Evolutionary conservation across 2,888 invertebrate species (phyloP), one percentile per base, ranked within the genome.

Genomic region (Ischnura elegans): DNA sequence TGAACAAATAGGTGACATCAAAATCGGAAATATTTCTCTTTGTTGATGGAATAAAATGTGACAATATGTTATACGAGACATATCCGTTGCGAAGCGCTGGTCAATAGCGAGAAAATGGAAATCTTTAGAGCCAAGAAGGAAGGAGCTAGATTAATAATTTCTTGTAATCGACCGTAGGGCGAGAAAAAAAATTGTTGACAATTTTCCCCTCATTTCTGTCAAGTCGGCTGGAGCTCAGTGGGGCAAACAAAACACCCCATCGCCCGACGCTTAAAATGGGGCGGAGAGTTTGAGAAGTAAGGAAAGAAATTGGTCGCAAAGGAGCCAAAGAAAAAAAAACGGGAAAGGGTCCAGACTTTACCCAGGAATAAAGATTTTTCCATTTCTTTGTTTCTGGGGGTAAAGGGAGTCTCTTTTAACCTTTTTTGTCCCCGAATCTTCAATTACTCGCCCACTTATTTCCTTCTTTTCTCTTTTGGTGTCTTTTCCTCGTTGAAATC

Each of bases 241-340:
- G 86, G 19, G 45, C 86, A 45, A 45, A 86, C 25, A n/a, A 45
- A 86, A 86, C 43, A 43, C 43, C 86, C 86, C 46, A 86, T 45
- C 86, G 25, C 86, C n/a, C 86, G 86, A 46, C 86, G 46, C 86
- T 85, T 85, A n/a, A 43, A 85, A 51, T 19, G 10, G 25, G 43
- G 43, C 85, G 43, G 85, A n/a, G 42, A 21, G 46, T 43, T 21
- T 10, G 46, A 25, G 45, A 25, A 43, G 4, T 43, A 86, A 19
- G 86, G 46, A 46, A 46, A 86, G 86, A 86, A 42, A 76, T n/a
- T 76, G 76, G 76, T 5, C 21, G 25, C 25, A 25, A 76, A 76
- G 36, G 25, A n/a, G 25, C 47, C 10, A 36, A 36, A 36, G 10
- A 4, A 25, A 2, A 10, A 16, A 76, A 51, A 8, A 36, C 10